These are phyloP conservation scores for Echinometra lucunter DNA, from an alignment of 53 echinoderm and acorn worm species.

Conservation along the genomic window DNA sequence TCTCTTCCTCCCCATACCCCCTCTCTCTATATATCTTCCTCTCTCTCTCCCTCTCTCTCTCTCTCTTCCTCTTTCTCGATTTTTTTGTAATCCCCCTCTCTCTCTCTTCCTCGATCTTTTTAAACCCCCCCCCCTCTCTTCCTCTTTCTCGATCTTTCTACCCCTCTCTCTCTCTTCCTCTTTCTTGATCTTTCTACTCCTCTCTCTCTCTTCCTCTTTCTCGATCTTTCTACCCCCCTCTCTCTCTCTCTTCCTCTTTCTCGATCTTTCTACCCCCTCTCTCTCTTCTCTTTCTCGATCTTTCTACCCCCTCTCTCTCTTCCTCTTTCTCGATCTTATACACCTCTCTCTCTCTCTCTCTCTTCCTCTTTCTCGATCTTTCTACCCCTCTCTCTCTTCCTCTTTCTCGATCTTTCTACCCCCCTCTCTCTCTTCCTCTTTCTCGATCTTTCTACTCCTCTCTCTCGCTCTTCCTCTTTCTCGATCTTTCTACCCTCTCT, in stretches of 20 bases:
- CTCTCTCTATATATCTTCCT: no score
- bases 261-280: background rate
- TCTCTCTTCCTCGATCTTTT: background rate
- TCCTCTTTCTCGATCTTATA: background rate
- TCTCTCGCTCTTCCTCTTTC: background rate
- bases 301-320: background rate
- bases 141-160: background rate
- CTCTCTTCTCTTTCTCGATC: constrained; percentile 9
- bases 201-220: background rate
- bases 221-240: no score
- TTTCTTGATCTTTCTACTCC: background rate
- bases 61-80: background rate
- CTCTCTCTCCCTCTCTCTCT: background rate
- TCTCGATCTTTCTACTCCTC: background rate
- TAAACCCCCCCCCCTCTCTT: background rate
- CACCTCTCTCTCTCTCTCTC: background rate
- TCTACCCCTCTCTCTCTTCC: background rate
- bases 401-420: background rate
- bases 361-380: background rate
- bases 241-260: background rate
- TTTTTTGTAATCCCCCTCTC: background rate
- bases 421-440: background rate
- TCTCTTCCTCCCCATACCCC: background rate
- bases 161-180: background rate
- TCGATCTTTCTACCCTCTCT: background rate